Base-by-base conservation (phyloP, 2,888 invertebrate genomes). In the Oligia strigilis region DNA sequence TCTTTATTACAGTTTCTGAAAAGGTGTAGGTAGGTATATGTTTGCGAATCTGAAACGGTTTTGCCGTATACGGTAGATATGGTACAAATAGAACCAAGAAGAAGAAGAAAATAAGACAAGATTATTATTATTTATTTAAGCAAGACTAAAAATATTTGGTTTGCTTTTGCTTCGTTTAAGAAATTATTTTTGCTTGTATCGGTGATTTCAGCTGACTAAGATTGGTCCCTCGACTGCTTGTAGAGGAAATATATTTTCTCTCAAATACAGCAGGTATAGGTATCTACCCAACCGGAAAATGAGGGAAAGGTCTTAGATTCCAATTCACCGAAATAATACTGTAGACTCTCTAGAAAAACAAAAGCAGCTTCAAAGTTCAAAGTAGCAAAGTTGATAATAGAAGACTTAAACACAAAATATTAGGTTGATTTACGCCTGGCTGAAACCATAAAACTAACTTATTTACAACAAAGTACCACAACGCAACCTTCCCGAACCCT, bases 1-100 rank as follows among this genome's bases (percentile, higher is more conserved):
- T 84, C 62, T 72, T 75, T 77, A 71, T 80, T 72, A 78, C 72
- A 66, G 62, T 82, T 78, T 43, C 46, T 60, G n/a, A 69, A 72
- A 77, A 65, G 13, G 62, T 71, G 29, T 69, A 55, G 58, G n/a
- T 60, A 36, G 58, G n/a, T 60, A 36, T 36, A 8, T 62, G n/a
- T 65, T 69, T 23, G 64, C 13, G 46, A 55, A 85, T 58, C 62
- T 71, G 55, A 75, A 62, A 81, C 29, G 36, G 5, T 69, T 4
- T 64, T 13, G 1, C 0, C 14, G 46, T 46, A 23, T 43, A 62
- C n/a, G 52, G 17, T 43, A 46, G 36, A 46, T 36, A 23, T 36
- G 8, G 60, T 71, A 43, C 43, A 60, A 60, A n/a, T 58, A 62
- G 67, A 58, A 64, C 58, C 49, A 40, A 40, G 40, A 40, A 36